These are phyloP conservation scores for Neopipo cinnamomea DNA, from an alignment of 2,113 vertebrate species.

Conservation along the genomic window DNA sequence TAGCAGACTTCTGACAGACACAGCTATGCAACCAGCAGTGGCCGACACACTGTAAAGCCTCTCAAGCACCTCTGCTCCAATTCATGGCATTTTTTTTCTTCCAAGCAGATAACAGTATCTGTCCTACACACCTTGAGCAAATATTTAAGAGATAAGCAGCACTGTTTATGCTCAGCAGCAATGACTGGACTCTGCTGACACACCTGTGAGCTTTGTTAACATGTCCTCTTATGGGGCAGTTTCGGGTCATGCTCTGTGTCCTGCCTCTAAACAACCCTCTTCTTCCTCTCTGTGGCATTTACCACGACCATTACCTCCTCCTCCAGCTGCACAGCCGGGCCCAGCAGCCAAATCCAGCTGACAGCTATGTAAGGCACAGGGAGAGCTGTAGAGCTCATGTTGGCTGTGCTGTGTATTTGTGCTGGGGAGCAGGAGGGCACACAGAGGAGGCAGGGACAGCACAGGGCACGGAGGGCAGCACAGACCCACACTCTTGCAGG, in stretches of 20 bases:
- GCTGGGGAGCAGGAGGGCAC: background rate
- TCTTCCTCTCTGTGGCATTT: background rate
- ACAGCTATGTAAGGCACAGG: rapidly evolving
- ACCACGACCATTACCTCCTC: background rate
- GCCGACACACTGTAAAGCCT: background rate
- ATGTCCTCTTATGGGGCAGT: rapidly evolving
- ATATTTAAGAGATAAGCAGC: background rate
- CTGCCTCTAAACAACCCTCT: background rate
- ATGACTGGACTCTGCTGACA: background rate
- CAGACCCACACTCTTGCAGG: rapidly evolving
- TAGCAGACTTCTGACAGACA: background rate
- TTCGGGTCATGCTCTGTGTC: background rate
- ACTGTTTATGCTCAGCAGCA: background rate
- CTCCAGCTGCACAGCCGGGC: background rate
- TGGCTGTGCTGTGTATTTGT: rapidly evolving
- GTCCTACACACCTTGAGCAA: background rate
- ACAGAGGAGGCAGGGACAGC: background rate
- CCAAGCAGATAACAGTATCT: background rate
- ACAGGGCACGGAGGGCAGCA: rapidly evolving
- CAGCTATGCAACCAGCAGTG: background rate
- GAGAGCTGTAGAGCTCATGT: background rate
- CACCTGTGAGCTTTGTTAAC: background rate
- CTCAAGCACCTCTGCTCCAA: background rate
- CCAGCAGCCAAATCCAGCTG: background rate
- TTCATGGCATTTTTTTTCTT: conserved; percentile 1